phyloP scores from a whole-genome alignment of 1,140 invertebrate genomes.

The Neotoxoptera formosana region DNA sequence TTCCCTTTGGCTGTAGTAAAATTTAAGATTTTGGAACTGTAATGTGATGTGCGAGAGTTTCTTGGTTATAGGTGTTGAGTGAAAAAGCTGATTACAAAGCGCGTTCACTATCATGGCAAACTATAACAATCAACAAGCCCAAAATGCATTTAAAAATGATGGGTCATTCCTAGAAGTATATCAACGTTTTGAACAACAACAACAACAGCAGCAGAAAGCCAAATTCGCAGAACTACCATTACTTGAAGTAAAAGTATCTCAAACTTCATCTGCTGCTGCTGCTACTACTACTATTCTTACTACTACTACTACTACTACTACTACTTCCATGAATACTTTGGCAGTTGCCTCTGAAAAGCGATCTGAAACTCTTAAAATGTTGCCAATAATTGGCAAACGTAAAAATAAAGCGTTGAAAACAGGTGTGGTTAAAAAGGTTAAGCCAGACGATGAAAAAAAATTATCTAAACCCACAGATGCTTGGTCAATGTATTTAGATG shows the following conservation, averaged over 20 bases:
- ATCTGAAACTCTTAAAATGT: conserved; percentile 8
- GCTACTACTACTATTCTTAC: conserved; percentile 1
- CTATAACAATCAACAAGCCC: conserved; percentile 51
- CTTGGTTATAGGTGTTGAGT: conserved; percentile 55
- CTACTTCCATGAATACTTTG: not conserved
- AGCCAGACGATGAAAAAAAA: conserved; percentile 70
- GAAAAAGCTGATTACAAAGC: conserved; percentile 46
- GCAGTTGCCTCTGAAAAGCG: conserved; percentile 10
- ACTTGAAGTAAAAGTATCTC: conserved; percentile 60
- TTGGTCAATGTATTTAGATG: conserved; percentile 90
- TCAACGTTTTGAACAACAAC: conserved; percentile 81
- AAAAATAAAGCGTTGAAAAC: conserved; percentile 86
- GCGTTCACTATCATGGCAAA: conserved; percentile 4
- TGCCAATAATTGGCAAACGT: conserved; percentile 75
- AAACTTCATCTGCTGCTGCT: not conserved
- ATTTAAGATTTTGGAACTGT: conserved; percentile 47
- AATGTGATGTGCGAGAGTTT: conserved; percentile 56
- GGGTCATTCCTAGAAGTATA: conserved; percentile 90
- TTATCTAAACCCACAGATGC: conserved; percentile 79
- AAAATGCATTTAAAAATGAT: conserved; percentile 80
- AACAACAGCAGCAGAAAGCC: conserved; percentile 23
- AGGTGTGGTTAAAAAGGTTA: conserved; percentile 85
- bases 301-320: not conserved
- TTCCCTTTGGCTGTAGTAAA: conserved; percentile 22
- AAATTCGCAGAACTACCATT: conserved; percentile 64